These are phyloP conservation scores for Xestobium rufovillosum DNA, from an alignment of 2,888 invertebrate species.

Conservation along the genomic window DNA sequence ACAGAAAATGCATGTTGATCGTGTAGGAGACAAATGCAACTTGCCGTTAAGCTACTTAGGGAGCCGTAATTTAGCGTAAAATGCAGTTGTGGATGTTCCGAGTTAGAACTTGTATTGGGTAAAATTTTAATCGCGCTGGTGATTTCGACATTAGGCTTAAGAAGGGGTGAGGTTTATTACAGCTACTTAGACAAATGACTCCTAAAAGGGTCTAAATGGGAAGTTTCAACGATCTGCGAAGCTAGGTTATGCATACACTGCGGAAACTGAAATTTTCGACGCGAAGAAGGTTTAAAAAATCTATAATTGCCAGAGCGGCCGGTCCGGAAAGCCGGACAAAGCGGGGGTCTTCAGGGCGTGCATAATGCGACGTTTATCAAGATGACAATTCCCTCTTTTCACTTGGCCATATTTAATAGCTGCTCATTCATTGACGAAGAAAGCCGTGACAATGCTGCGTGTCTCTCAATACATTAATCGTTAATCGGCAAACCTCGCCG, in stretches of 20 bases:
- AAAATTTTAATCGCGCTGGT: too few species aligned
- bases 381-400: constrained; percentile 38
- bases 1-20: too few species aligned
- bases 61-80: too few species aligned
- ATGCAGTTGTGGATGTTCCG: too few species aligned
- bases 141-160: too few species aligned
- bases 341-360: constrained; percentile 31
- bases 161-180: constrained; percentile 37
- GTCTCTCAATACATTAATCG: constrained; percentile 41
- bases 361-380: constrained; percentile 41
- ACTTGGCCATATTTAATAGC: constrained; percentile 39
- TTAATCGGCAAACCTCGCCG: constrained; percentile 39
- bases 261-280: too few species aligned
- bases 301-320: background rate
- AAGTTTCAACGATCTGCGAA: background rate
- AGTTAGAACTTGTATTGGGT: too few species aligned
- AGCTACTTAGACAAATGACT: constrained; percentile 39
- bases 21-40: too few species aligned
- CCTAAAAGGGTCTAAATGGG: constrained; percentile 33
- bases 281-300: too few species aligned
- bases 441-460: constrained; percentile 26
- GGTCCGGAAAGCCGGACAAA: constrained; percentile 16
- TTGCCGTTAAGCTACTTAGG: too few species aligned
- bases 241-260: too few species aligned
- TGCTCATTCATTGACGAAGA: constrained; percentile 33